Evolutionary conservation across 2,797 vertebrate species (phyloP), one percentile per base, ranked within the genome.

Genomic region (Darevskia mixta): DNA sequence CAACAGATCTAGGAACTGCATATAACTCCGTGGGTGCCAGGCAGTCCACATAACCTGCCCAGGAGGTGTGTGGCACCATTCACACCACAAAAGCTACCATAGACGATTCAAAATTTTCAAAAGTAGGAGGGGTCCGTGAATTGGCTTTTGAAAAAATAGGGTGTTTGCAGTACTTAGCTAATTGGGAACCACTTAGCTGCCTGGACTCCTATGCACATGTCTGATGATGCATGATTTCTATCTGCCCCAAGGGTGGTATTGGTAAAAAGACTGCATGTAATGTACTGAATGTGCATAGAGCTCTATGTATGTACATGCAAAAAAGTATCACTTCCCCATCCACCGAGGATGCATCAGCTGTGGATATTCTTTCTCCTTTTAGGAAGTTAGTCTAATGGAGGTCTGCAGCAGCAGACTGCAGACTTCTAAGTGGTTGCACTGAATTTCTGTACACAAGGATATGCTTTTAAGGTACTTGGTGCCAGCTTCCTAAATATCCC

Each of bases 401-500:
- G 9, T 77, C 32, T 64, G 49, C 4, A 35, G n/a, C 18, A 35
- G 8, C 2, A 35, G 35, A n/a, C n/a, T n/a, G n/a, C n/a, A 4
- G 17, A 20, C 29, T 55, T 55, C 29, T 79, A 43, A 79, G 29
- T 55, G 6, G 45, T 3, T 27, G 49, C 15, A 8, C n/a, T 79
- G n/a, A 29, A 77, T 13, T 49, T 45, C 8, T 45, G 32, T 64
- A 55, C 49, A 55, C 49, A 55, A 15, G 49, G 49, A 69, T 27
- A 27, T 69, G 27, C 35, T 3, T 86, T 88, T 82, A 61, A 88
- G 76, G 69, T 87, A 3, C 38, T 1, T 13, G 64, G 3, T 45
- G 86, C 76, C 67, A 64, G 29, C 58, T 85, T 73, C 80, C 78
- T 35, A 95, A 94, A 84, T 93, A 94, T 86, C 86, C 91, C 69